Percentiles rank a stretch among this genome's conserved stretches.
phyloP scores from a whole-genome alignment of 2,113 vertebrate genomes.

The Lophura nycthemera region DNA sequence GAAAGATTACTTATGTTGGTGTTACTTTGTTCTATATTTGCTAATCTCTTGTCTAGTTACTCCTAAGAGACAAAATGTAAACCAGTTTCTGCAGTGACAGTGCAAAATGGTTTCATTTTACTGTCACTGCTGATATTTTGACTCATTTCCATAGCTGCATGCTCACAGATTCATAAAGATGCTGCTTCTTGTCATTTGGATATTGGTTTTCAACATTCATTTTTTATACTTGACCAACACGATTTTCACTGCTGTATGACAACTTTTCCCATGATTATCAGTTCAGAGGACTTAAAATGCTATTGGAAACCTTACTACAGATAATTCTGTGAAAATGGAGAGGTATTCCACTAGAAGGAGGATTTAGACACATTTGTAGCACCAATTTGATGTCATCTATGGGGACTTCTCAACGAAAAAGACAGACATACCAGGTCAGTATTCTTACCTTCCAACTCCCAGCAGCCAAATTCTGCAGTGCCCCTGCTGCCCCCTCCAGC shows the following conservation, averaged over 20 bases:
- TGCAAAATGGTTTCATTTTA: not conserved
- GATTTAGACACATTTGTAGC: not conserved
- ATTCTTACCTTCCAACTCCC: conserved; percentile 97
- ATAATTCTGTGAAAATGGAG: not conserved
- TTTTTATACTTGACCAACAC: not conserved
- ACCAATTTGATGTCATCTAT: not conserved
- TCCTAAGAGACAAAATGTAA: not conserved
- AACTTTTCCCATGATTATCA: not conserved
- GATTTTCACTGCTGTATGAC: not conserved
- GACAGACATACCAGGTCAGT: not conserved
- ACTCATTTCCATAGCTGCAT: not conserved
- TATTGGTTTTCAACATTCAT: not conserved
- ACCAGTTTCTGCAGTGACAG: not conserved
- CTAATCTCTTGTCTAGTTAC: not conserved
- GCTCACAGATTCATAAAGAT: not conserved
- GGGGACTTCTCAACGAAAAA: not conserved
- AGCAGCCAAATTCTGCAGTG: conserved; percentile 97
- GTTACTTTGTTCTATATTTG: not conserved
- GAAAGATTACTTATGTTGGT: not conserved
- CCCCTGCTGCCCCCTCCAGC: conserved; percentile 96
- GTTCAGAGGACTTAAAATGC: conserved; percentile 3
- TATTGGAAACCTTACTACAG: not conserved
- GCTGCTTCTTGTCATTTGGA: not conserved
- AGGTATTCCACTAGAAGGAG: not conserved
- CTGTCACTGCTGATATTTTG: not conserved